phyloP scores from a whole-genome alignment of 2,113 vertebrate genomes.

The Marmota monax region DNA sequence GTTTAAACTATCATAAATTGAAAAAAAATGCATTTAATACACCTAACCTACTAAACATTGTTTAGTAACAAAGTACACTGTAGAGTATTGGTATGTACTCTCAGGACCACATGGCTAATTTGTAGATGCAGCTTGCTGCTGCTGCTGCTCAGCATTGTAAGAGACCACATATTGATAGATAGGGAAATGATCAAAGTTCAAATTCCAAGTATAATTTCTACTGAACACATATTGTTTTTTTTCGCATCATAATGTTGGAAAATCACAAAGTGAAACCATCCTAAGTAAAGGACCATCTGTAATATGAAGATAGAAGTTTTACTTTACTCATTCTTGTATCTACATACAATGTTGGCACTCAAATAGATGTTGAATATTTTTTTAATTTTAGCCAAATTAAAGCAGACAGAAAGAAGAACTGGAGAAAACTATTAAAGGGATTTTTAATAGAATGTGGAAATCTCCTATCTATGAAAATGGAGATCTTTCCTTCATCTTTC shows the following conservation, averaged over 20 bases:
- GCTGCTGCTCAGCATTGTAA: neutral
- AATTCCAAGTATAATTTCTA: neutral
- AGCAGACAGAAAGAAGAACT: neutral
- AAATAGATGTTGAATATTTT: neutral
- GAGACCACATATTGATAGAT: neutral
- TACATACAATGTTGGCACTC: neutral
- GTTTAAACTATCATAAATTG: neutral
- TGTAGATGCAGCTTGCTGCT: neutral
- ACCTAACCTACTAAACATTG: neutral
- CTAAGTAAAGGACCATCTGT: neutral
- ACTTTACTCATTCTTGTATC: neutral
- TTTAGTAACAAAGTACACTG: neutral
- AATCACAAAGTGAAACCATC: neutral
- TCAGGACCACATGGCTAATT: neutral
- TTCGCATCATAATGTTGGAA: neutral
- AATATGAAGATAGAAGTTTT: neutral
- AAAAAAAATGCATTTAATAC: neutral
- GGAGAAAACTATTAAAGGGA: neutral
- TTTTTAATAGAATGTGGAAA: slow-evolving; percentile 37
- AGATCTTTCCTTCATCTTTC: neutral
- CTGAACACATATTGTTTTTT: neutral
- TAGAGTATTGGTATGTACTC: neutral
- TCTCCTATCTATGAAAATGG: neutral
- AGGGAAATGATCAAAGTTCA: neutral
- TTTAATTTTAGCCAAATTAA: neutral